Conservation (phyloP, 2,888 invertebrate genomes). For the Leptinotarsa peninsularis region DNA sequence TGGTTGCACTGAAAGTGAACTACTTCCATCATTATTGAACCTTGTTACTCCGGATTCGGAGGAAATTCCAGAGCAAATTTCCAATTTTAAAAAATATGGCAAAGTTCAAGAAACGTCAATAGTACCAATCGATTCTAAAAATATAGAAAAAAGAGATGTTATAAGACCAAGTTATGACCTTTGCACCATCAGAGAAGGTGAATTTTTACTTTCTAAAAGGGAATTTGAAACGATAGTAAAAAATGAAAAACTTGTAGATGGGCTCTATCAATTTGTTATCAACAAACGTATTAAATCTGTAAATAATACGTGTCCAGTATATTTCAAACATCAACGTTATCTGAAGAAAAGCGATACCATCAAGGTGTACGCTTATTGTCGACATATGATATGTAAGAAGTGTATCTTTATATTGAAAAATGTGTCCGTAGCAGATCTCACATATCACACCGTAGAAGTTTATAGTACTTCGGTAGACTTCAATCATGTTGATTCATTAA, state of each 20-base stretch:
- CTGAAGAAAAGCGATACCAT: not conserved
- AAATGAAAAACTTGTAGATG: too few relatives aligned
- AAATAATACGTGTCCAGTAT: not conserved
- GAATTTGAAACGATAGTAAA: too few relatives aligned
- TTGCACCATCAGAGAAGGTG: too few relatives aligned
- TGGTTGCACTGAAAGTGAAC: too few relatives aligned
- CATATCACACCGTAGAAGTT: slow-evolving; percentile 16
- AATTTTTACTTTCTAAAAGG: too few relatives aligned
- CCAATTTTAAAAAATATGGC: not conserved
- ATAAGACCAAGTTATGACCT: too few relatives aligned
- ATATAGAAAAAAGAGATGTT: too few relatives aligned
- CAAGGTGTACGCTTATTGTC: slow-evolving; percentile 6
- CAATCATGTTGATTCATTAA: slow-evolving; percentile 14
- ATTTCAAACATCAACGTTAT: slow-evolving; percentile 10
- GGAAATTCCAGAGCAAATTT: not conserved
- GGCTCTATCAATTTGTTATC: too few relatives aligned
- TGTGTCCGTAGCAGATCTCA: not conserved
- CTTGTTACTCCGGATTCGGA: slow-evolving; percentile 11
- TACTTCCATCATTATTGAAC: not conserved
- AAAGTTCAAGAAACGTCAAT: not conserved
- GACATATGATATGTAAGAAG: slow-evolving; percentile 24
- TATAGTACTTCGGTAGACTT: slow-evolving; percentile 27
- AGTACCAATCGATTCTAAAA: too few relatives aligned
- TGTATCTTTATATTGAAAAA: not conserved
- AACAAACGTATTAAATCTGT: too few relatives aligned